These are phyloP conservation scores for Manis crassicaudata DNA, from an alignment of 2,797 vertebrate genomes.

Conservation along the genomic window DNA sequence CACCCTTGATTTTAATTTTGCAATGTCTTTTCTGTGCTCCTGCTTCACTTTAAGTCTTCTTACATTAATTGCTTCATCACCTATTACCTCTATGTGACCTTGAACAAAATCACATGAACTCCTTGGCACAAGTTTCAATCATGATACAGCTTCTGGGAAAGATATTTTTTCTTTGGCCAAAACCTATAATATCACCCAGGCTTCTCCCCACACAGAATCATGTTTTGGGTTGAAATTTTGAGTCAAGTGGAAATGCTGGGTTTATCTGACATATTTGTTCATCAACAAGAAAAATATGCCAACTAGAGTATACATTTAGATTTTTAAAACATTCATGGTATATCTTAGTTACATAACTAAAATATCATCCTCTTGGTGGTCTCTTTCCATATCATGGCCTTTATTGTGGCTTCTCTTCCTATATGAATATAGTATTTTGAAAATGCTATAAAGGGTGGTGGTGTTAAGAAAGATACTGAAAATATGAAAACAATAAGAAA, in stretches of 20 bases:
- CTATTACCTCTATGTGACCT: slow-evolving; percentile 49
- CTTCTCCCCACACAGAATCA: neutral
- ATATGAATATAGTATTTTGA: neutral
- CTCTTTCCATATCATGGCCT: neutral
- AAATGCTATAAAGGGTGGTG: neutral
- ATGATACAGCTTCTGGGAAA: slow-evolving; percentile 64
- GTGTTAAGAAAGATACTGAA: neutral
- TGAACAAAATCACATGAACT: slow-evolving; percentile 53
- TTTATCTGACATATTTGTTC: neutral
- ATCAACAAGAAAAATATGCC: slow-evolving; percentile 27
- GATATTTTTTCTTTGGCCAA: slow-evolving; percentile 7
- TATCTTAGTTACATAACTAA: slow-evolving; percentile 23
- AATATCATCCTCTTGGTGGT: neutral
- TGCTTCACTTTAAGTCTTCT: slow-evolving; percentile 1
- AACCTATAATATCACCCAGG: neutral
- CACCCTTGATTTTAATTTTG: neutral
- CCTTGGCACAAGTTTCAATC: slow-evolving; percentile 56
- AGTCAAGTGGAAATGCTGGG: neutral
- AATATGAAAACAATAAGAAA: slow-evolving; percentile 39
- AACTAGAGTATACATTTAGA: neutral
- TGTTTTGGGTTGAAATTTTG: neutral
- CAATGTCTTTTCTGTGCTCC: neutral
- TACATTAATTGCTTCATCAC: slow-evolving; percentile 7
- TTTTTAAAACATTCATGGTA: neutral
- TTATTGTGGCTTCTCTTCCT: slow-evolving; percentile 42